Evolutionary conservation across 2,888 invertebrate species (phyloP).

Genomic region (Neuroscelio doddi): DNA sequence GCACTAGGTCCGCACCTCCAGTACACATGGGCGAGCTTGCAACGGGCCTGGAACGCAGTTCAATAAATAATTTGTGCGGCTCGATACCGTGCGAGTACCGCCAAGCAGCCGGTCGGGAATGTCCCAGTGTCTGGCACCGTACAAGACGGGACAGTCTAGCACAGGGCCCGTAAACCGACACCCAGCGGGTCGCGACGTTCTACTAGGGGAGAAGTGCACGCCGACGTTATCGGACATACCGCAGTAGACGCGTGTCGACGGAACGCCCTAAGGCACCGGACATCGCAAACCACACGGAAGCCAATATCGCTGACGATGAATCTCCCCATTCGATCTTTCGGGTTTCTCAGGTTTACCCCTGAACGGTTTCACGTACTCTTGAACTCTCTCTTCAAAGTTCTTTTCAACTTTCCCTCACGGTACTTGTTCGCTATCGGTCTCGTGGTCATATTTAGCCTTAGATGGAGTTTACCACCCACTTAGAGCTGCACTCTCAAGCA

Average conservation of each 20-base stretch:
- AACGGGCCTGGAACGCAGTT: constrained; percentile 48
- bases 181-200: constrained; percentile 75
- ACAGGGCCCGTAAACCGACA: constrained; percentile 69
- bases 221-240: constrained; percentile 54
- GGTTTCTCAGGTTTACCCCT: constrained; percentile 76
- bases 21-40: constrained; percentile 46
- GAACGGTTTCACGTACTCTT: constrained; percentile 73
- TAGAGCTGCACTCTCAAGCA: constrained; percentile 76
- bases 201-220: constrained; percentile 73
- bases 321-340: constrained; percentile 73
- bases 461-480: constrained; percentile 75
- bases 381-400: constrained; percentile 77
- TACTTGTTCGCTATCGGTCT: constrained; percentile 79
- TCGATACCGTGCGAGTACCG: constrained; percentile 62
- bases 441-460: constrained; percentile 75
- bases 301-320: constrained; percentile 57
- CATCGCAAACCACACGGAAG: constrained; percentile 50
- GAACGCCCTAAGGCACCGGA: constrained; percentile 55
- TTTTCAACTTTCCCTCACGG: constrained; percentile 82
- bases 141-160: constrained; percentile 58
- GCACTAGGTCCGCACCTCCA: constrained; percentile 53
- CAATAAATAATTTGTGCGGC: constrained; percentile 53
- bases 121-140: constrained; percentile 60
- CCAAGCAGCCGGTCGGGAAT: constrained; percentile 59
- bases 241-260: constrained; percentile 34